Base-by-base conservation (phyloP, 2,113 vertebrate genomes). In the Semicossyphus pulcher region DNA sequence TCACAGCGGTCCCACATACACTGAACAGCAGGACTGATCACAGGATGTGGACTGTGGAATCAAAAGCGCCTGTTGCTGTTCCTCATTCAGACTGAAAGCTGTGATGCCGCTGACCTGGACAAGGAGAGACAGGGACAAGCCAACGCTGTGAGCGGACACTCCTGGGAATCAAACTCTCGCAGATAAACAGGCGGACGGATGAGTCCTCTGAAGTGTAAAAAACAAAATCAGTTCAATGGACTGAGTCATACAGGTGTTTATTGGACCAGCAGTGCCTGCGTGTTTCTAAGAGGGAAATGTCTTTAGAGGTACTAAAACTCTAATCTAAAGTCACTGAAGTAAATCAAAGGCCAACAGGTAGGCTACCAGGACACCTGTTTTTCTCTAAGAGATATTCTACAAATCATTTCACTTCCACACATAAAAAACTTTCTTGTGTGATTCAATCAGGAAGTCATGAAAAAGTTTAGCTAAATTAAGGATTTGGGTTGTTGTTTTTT, bases 91-190 rank as follows among this genome's bases (percentile, higher is more conserved):
- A 63, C 14, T 42, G 25, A 57, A 48, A 16, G 21, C 49, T 26
- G 58, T 12, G 41, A 61, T 54, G 56, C 64, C 29, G 56, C 29
- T 66, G 76, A 53, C 23, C 53, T 52, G n/a, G 29, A 73, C 34
- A 10, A 9, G 23, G 7, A 62, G 49, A 60, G 10, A 53, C 67
- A 18, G 37, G 21, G 23, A 37, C 37, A 9, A 31, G 48, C 25
- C 21, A 7, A 29, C 42, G 26, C 26, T 11, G 5, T 31, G 39
- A 64, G 16, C 5, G 0, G 51, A 32, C 34, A 20, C 61, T 41
- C 56, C 23, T 48, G 21, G 32, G 73, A 77, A 36, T 67, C 20
- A 66, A 56, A 44, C 28, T 32, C 15, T 42, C 53, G 11, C 0
- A 16, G 25, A 66, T 29, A 66, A 78, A 59, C 52, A 75, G 53